Evolutionary conservation across 1,140 invertebrate species (phyloP), one percentile per base, ranked within the genome.

Genomic region (Cylas formicarius): DNA sequence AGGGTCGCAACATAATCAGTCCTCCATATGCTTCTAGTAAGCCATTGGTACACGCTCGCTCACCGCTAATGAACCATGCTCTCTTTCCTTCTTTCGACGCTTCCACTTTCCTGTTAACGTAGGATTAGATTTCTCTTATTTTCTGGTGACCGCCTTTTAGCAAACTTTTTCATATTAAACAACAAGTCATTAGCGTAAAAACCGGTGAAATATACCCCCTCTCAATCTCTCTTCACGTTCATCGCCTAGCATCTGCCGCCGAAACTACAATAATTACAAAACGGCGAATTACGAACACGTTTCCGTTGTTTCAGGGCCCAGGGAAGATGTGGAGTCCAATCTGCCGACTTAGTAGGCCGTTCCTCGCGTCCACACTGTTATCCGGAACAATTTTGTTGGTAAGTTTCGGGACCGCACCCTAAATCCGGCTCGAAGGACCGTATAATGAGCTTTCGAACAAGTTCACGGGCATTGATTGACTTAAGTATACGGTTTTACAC

Each of bases 301-400:
- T 29, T 6, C 40, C 40, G 46, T 51, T 43, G 9, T 56, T 56
- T 21, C 43, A 56, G 55, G 49, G 52, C 52, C 33, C 34, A 32
- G 42, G 41, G 38, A 56, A 51, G 44, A 56, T 56, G 55, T 52
- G 46, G 55, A 43, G 44, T 48, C 51, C 27, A 50, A 36, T 24
- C 43, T 48, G 50, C 48, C 51, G 45, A 29, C 48, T 54, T 44
- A n/a, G n/a, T n/a, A 54, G 55, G 51, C 52, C 36, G 29, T 46
- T 37, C 37, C 39, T 41, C 24, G 29, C 45, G 42, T 50, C 14
- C 35, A 45, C 37, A 31, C 43, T 16, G 38, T 41, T 29, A 43
- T 51, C 34, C 41, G 44, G 38, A 37, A 46, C 26, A 27, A 7
- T 53, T 39, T 40, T 55, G 35, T 32, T 53, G 50, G 54, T 56